Percentiles rank a stretch among this genome's conserved stretches.
Conservation (phyloP, 2,797 vertebrate genomes). For the Ataeniobius toweri region DNA sequence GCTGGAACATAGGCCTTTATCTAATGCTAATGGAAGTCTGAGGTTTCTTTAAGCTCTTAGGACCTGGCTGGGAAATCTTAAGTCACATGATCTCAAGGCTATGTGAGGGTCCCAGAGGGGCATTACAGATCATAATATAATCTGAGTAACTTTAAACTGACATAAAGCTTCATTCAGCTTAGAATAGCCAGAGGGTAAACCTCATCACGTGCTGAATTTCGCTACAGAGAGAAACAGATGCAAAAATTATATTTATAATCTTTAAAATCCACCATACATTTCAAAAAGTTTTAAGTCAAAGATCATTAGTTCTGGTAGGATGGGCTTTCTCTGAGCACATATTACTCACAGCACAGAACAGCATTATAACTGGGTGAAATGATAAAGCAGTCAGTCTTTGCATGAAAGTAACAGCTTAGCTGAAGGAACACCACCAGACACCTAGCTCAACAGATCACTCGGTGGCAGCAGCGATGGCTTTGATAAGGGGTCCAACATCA, state of each 20-base stretch:
- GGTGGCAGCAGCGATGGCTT: slow-evolving; percentile 5
- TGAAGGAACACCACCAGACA: background rate
- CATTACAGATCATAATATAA: slow-evolving; percentile 6
- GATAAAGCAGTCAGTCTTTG: background rate
- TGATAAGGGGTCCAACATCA: slow-evolving; percentile 5
- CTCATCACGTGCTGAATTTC: background rate
- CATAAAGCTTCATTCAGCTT: slow-evolving; percentile 11
- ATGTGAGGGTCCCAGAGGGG: background rate
- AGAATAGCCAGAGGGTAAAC: slow-evolving; percentile 50
- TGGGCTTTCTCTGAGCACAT: no score
- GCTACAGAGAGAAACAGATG: no score
- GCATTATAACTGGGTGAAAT: no score
- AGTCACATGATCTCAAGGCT: slow-evolving; percentile 43
- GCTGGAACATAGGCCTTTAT: slow-evolving; percentile 2
- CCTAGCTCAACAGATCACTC: background rate
- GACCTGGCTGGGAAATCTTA: slow-evolving; percentile 21
- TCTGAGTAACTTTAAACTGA: slow-evolving; percentile 3
- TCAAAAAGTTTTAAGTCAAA: no score
- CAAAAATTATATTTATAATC: no score
- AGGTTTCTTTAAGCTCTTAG: slow-evolving; percentile 32
- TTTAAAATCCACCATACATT: no score
- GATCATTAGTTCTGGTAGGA: no score
- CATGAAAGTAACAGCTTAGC: background rate
- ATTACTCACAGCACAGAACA: no score
- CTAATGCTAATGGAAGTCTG: background rate